Evolutionary conservation across 2,888 invertebrate genomes (phyloP), one percentile per base, ranked within the genome.

Genomic region (Crossocerus cetratus): DNA sequence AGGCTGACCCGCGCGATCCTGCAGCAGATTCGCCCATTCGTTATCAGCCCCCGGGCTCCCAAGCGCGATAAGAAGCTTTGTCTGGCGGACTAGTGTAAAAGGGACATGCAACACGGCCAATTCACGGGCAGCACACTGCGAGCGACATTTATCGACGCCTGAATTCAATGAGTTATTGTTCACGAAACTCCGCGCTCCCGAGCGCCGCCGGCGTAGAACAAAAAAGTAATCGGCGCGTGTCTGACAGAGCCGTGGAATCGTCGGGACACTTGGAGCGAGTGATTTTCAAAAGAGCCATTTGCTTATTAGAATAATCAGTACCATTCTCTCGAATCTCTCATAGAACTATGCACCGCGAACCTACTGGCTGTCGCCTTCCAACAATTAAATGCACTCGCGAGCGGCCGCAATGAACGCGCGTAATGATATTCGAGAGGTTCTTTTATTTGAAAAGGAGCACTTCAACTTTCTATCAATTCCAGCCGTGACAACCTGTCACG

Each of bases 81-180:
- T 74, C 66, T 45, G 53, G 16, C 42, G n/a, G 54, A 49, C 16
- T 22, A 56, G 32, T 20, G 18, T 13, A 42, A 53, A 64, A 58
- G 59, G 54, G 63, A 69, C 32, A 43, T 57, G 54, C 43, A 55
- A 20, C 55, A 21, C 14, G 54, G 20, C 54, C 32, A 43, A 55
- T 43, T 42, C 65, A 43, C 22, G 20, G 23, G 60, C 32, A 18
- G 59, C 13, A 54, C n/a, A 44, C 65, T 71, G 76, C 32, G 16
- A 20, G 21, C 70, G 76, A 76, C 76, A 60, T 70, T 74, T 76
- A 76, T 76, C 70, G 76, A 75, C 75, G 68, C 70, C 70, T 68
- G 59, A 58, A 75, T 70, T 70, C 75, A 63, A 76, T 68, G 76
- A 76, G 62, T 76, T 76, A 75, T 74, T 43, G 65, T 55, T 62